Conservation (phyloP, 2,797 vertebrate genomes). For the Leptoclinus maculatus region DNA sequence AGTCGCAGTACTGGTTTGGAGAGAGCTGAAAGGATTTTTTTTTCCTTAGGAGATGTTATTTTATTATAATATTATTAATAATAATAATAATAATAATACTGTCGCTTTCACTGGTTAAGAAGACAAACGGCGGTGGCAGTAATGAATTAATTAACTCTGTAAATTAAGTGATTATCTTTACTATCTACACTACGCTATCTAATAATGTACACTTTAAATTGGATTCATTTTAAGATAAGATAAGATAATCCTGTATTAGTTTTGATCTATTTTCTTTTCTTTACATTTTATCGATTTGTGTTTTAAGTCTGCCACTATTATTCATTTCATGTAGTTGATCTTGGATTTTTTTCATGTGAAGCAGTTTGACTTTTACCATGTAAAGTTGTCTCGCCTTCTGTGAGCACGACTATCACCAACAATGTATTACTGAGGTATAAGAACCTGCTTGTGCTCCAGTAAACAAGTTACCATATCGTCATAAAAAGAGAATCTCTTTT, state of each 20-base stretch:
- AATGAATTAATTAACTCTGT: too few species aligned
- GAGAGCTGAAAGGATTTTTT: too few species aligned
- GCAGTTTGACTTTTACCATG: background rate
- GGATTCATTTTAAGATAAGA: too few species aligned
- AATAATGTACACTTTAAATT: background rate
- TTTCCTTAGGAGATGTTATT: too few species aligned
- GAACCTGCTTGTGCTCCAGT: background rate
- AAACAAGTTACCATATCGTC: background rate
- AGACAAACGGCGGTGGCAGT: too few species aligned
- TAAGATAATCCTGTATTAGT: too few species aligned
- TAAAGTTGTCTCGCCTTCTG: background rate
- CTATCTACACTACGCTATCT: background rate
- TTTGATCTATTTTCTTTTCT: too few species aligned
- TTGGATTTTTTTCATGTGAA: background rate
- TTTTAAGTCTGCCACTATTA: background rate
- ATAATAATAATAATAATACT: too few species aligned
- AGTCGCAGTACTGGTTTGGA: too few species aligned
- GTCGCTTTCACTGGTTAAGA: too few species aligned
- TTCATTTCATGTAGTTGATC: background rate
- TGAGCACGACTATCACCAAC: conserved; percentile 1
- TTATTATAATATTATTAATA: too few species aligned
- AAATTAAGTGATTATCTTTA: background rate
- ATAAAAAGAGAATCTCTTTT: background rate
- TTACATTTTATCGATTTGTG: too few species aligned
- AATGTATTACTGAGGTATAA: background rate